A percentile compares a stretch with the other conserved stretches of the same genome.
phyloP scores from a whole-genome alignment of 1,140 invertebrate species.

The Trichogramma pretiosum region DNA sequence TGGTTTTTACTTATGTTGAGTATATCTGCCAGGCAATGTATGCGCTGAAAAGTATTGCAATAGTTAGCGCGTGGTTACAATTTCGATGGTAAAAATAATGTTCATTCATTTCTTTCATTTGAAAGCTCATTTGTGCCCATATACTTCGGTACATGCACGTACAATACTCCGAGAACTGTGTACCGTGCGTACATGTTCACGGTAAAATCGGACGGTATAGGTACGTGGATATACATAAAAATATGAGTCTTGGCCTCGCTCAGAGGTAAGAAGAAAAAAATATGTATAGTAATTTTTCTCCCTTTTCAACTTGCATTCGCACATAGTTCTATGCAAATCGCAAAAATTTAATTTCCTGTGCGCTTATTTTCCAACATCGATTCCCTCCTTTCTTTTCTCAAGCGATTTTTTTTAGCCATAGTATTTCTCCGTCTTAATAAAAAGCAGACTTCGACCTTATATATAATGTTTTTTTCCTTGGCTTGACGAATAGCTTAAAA shows the following conservation, averaged over 20 bases:
- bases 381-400: background rate
- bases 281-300: background rate
- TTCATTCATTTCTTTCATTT: too few relatives aligned
- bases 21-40: too few relatives aligned
- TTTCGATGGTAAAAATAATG: too few relatives aligned
- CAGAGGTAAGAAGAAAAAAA: background rate
- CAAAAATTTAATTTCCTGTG: slow-evolving; percentile 14
- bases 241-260: background rate
- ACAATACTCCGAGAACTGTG: background rate
- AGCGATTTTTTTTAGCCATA: slow-evolving; percentile 7
- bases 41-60: too few relatives aligned
- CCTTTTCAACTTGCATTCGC: background rate
- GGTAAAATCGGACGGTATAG: too few relatives aligned
- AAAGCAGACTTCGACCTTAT: background rate
- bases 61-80: too few relatives aligned
- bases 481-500: slow-evolving; percentile 23
- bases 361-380: slow-evolving; percentile 7
- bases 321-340: background rate
- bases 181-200: too few relatives aligned
- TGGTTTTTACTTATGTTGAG: too few relatives aligned
- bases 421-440: slow-evolving; percentile 15
- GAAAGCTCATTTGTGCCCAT: too few relatives aligned
- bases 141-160: background rate
- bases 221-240: too few relatives aligned
- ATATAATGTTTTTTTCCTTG: background rate